These are phyloP conservation scores for Percopsis omiscomaycus DNA, from an alignment of 2,797 vertebrate species.

Conservation along the genomic window DNA sequence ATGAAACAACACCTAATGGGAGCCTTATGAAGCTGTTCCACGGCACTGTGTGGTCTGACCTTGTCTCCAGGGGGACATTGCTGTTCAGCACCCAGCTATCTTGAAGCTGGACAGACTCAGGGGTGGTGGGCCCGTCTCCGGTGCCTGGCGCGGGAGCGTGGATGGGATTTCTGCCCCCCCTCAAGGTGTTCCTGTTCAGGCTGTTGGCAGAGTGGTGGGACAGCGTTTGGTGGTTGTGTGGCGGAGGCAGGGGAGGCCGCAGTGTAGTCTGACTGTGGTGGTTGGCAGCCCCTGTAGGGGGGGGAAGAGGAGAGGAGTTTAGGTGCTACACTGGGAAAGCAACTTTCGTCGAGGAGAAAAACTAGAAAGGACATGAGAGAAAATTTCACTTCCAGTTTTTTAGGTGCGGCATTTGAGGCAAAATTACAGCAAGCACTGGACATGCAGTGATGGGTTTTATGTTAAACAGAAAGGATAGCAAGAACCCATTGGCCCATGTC, in stretches of 20 bases:
- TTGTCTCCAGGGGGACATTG: conserved; percentile 94
- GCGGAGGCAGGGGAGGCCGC: conserved; percentile 92
- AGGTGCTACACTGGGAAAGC: not conserved
- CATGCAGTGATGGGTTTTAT: too few species aligned
- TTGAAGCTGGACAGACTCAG: conserved; percentile 94
- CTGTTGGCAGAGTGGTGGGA: conserved; percentile 98
- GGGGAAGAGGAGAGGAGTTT: conserved; percentile 12
- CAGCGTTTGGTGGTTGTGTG: conserved; percentile 94
- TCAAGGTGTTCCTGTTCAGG: conserved; percentile 94
- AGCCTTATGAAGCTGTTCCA: conserved; percentile 60
- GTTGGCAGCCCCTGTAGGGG: conserved; percentile 85
- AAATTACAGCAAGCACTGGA: too few species aligned
- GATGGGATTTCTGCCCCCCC: conserved; percentile 91
- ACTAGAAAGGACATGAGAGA: conserved; percentile 4
- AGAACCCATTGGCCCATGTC: too few species aligned
- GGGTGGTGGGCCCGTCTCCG: conserved; percentile 93
- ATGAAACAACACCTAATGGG: conserved; percentile 71
- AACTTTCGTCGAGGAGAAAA: not conserved
- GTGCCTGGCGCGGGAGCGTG: conserved; percentile 86
- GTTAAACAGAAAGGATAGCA: too few species aligned
- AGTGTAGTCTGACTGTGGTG: conserved; percentile 96
- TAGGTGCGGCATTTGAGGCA: conserved; percentile 3
- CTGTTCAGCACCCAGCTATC: conserved; percentile 97
- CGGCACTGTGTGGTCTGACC: conserved; percentile 66
- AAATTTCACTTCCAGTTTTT: conserved; percentile 26